Percentiles rank a stretch among this genome's conserved stretches.
Conservation (phyloP, 2,797 vertebrate species). For the Threskiornis aethiopicus region DNA sequence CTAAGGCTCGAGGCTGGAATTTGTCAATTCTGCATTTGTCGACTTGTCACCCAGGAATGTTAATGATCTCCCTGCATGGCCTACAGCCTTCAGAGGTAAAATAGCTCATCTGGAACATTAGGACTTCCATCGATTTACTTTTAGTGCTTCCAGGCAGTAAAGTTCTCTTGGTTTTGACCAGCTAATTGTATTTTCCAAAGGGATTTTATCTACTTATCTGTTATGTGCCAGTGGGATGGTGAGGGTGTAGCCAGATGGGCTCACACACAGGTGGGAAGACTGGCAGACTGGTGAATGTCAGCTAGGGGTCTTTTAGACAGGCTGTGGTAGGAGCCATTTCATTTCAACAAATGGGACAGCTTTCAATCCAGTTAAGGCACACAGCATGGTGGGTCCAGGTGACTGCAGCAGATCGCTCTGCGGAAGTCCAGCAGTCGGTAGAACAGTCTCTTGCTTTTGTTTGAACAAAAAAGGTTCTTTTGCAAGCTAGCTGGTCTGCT, state of each 20-base stretch:
- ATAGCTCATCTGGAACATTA: neutral
- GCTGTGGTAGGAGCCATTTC: neutral
- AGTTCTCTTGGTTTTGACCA: neutral
- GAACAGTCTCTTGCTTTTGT: neutral
- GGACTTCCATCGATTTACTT: conserved; percentile 14
- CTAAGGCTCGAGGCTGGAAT: neutral
- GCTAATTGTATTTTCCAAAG: neutral
- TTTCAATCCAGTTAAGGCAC: neutral
- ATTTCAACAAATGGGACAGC: neutral
- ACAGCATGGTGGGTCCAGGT: neutral
- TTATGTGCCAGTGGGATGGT: neutral
- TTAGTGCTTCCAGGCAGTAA: neutral
- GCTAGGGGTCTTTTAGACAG: neutral
- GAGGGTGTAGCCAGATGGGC: neutral
- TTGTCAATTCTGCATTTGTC: neutral
- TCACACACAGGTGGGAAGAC: neutral
- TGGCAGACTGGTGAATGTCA: neutral
- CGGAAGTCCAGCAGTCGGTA: neutral
- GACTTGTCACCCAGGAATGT: neutral
- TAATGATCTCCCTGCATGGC: neutral
- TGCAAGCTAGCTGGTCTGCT: neutral
- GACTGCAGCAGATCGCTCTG: neutral
- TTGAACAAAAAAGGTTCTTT: neutral
- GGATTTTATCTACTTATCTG: neutral
- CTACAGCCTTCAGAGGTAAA: neutral